Conservation (phyloP, 2,797 vertebrate genomes). For the Malacoctenus gilli region DNA sequence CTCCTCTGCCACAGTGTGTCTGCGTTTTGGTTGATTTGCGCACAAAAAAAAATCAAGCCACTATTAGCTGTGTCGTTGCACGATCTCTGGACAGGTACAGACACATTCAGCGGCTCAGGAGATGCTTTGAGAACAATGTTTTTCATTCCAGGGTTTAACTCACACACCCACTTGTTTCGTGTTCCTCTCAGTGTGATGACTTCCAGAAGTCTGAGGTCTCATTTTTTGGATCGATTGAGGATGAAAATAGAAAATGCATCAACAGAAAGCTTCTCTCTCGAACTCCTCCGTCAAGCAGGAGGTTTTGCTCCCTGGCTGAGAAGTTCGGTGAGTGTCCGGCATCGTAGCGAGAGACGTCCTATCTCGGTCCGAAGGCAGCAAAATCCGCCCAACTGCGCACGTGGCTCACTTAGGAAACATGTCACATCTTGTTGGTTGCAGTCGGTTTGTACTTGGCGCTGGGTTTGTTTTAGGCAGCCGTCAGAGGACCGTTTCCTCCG, state of each 20-base stretch:
- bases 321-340: too few relatives aligned
- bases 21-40: conserved; percentile 47
- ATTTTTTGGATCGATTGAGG: not conserved
- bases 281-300: too few relatives aligned
- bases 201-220: not conserved
- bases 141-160: conserved; percentile 41
- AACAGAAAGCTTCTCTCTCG: too few relatives aligned
- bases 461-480: too few relatives aligned
- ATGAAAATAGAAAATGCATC: not conserved
- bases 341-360: not conserved
- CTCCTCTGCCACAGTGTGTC: conserved; percentile 17
- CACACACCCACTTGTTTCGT: conserved; percentile 26
- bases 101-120: conserved; percentile 42
- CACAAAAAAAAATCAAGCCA: conserved; percentile 36
- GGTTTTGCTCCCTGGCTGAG: too few relatives aligned
- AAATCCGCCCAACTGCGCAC: not conserved
- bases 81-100: conserved; percentile 54
- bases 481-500: too few relatives aligned
- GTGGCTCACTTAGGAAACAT: conserved; percentile 8
- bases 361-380: conserved; percentile 3
- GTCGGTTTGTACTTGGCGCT: too few relatives aligned
- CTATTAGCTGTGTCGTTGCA: conserved; percentile 19
- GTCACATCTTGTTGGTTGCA: conserved; percentile 7
- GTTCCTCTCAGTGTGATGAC: not conserved
- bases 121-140: conserved; percentile 37